phyloP scores from a whole-genome alignment of 2,888 invertebrate species.

The Sesamia inferens region DNA sequence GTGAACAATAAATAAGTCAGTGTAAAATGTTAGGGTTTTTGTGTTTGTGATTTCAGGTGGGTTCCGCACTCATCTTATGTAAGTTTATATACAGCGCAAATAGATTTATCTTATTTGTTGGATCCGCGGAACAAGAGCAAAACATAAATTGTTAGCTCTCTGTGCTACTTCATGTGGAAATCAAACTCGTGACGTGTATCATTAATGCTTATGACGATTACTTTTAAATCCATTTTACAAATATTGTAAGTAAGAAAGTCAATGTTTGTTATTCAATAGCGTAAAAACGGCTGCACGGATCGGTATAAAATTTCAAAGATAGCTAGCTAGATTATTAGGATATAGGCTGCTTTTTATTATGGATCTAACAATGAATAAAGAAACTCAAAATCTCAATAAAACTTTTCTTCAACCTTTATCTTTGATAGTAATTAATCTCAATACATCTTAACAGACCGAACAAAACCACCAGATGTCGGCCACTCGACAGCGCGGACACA shows the following conservation, averaged over 20 bases:
- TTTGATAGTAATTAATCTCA: conserved; percentile 30
- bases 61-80: conserved; percentile 9
- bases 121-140: not conserved
- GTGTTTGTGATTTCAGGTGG: conserved; percentile 17
- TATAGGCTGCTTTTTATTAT: not conserved
- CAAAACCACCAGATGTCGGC: conserved; percentile 41
- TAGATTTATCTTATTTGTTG: not conserved
- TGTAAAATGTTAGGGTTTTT: conserved; percentile 49
- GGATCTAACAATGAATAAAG: not conserved
- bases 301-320: not conserved
- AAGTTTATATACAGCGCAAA: not conserved
- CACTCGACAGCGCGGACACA: conserved; percentile 28
- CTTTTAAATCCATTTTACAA: not conserved
- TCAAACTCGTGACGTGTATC: not conserved
- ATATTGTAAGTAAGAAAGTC: not conserved
- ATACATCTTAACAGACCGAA: not conserved
- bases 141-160: not conserved
- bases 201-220: not conserved
- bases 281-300: not conserved
- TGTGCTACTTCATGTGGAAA: not conserved
- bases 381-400: not conserved
- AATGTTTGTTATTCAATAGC: not conserved
- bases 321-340: not conserved
- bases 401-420: not conserved
- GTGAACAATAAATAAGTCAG: conserved; percentile 53